Evolutionary conservation across 2,797 vertebrate genomes (phyloP).

Genomic region (Craterocephalus amniculus): DNA sequence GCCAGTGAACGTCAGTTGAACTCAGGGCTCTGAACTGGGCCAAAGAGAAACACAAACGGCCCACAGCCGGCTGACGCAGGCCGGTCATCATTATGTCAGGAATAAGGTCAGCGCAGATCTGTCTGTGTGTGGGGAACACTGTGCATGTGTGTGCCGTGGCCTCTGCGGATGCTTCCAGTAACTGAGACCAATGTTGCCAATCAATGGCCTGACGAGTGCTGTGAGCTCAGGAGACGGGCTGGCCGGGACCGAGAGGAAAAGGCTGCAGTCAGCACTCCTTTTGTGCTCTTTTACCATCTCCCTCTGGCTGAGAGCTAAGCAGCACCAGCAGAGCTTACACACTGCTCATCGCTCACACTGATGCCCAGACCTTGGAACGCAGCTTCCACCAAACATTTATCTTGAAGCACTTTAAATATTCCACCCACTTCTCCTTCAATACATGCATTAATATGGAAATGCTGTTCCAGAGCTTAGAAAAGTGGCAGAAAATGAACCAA

Average conservation of each 20-base stretch:
- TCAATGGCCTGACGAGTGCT: conserved; percentile 68
- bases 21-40: conserved; percentile 36
- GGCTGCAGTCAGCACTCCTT: conserved; percentile 59
- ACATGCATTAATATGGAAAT: background rate
- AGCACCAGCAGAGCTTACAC: conserved; percentile 5
- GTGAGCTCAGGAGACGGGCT: conserved; percentile 62
- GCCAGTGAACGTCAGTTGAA: conserved; percentile 37
- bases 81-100: conserved; percentile 61
- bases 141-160: conserved; percentile 36
- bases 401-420: background rate
- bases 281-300: conserved; percentile 16
- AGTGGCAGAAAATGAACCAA: background rate
- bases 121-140: conserved; percentile 29
- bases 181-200: conserved; percentile 66
- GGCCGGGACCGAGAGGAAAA: conserved; percentile 42
- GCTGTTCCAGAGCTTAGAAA: background rate
- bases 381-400: background rate
- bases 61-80: conserved; percentile 39
- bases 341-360: background rate
- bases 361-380: background rate
- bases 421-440: background rate
- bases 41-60: conserved; percentile 33
- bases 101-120: conserved; percentile 55
- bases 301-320: conserved; percentile 15
- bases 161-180: conserved; percentile 67